Percentiles rank a stretch among this genome's conserved stretches.
Conservation (phyloP, 2,113 vertebrate genomes). For the Scortum barcoo region DNA sequence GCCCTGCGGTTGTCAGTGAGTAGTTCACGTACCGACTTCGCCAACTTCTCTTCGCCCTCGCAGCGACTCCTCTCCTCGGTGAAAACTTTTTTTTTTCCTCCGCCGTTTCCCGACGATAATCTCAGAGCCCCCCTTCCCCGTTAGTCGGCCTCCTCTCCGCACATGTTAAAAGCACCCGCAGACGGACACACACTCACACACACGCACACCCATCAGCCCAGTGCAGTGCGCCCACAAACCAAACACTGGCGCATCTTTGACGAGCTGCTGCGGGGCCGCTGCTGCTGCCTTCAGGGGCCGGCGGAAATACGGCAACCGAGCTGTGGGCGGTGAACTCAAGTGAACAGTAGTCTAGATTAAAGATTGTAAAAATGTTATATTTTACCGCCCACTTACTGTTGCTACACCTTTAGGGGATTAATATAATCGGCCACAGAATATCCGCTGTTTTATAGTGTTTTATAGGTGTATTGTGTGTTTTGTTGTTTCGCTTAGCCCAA, state of each 20-base stretch:
- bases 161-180: constrained; percentile 64
- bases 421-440: neutral
- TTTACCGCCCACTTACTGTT: fast-evolving
- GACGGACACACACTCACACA: constrained; percentile 43
- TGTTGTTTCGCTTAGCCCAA: neutral
- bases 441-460: neutral
- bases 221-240: neutral
- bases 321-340: too few species aligned
- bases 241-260: constrained; percentile 54
- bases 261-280: constrained; percentile 14
- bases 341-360: neutral
- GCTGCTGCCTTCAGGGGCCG: constrained; percentile 27
- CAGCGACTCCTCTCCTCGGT: neutral
- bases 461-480: neutral
- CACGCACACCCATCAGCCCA: constrained; percentile 33
- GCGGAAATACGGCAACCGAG: neutral
- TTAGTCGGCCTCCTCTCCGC: constrained; percentile 34
- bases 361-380: neutral
- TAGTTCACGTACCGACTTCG: constrained; percentile 60
- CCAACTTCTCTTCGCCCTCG: constrained; percentile 51
- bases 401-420: neutral
- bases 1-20: constrained; percentile 28
- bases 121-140: constrained; percentile 27
- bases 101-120: neutral
- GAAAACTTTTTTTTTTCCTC: neutral